Conservation (phyloP, 2,797 vertebrate genomes). For the Poecilia wingei region DNA sequence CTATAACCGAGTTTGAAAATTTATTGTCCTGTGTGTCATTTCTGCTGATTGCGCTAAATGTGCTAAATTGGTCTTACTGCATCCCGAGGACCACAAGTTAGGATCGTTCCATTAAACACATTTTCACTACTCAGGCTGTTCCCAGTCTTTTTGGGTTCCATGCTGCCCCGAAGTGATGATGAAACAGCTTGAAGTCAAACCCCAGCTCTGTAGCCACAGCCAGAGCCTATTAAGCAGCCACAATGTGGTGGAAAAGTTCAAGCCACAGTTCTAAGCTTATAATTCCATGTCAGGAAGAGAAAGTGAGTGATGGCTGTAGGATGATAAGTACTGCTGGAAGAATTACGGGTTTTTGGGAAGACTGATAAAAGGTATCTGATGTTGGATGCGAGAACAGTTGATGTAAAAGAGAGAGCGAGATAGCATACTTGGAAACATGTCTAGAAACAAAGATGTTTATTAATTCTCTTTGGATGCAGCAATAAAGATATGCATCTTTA, state of each 20-base stretch:
- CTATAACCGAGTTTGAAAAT: conserved; percentile 27
- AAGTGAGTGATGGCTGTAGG: conserved; percentile 37
- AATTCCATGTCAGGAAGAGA: conserved; percentile 54
- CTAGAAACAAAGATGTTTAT: background rate
- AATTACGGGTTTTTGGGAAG: conserved; percentile 25
- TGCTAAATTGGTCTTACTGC: conserved; percentile 44
- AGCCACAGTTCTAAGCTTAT: conserved; percentile 74
- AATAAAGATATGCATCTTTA: background rate
- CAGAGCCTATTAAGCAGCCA: conserved; percentile 74
- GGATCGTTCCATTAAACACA: conserved; percentile 57
- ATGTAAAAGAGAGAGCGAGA: background rate
- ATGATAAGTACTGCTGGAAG: conserved; percentile 37
- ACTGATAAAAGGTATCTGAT: background rate
- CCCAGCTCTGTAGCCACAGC: conserved; percentile 65
- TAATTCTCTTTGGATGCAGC: background rate
- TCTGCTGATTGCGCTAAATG: conserved; percentile 56
- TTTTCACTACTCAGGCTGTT: conserved; percentile 56
- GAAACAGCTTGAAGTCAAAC: conserved; percentile 68
- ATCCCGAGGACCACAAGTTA: conserved; percentile 49
- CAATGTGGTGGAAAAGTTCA: conserved; percentile 73
- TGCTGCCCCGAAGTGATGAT: conserved; percentile 57
- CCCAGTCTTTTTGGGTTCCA: conserved; percentile 47
- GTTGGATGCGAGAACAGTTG: background rate
- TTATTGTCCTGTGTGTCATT: conserved; percentile 49
- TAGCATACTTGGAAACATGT: background rate